A percentile compares a stretch with the other conserved stretches of the same genome.
Conservation (phyloP, 2,113 vertebrate species). For the Nansenia antarctica region DNA sequence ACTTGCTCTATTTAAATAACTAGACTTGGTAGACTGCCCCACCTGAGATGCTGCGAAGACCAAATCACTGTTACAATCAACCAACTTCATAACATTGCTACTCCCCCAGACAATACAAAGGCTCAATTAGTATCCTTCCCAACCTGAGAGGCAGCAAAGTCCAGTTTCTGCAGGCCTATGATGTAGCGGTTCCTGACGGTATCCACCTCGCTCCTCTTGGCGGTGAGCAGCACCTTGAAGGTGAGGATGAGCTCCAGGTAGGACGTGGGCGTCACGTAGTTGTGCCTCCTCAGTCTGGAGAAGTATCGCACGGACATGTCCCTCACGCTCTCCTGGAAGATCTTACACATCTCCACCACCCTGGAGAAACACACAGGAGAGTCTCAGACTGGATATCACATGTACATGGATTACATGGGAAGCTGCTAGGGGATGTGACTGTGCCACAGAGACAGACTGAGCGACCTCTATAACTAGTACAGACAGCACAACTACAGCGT, state of each 20-base stretch:
- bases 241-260: slow-evolving; percentile 93
- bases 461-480: background rate
- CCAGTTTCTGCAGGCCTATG: slow-evolving; percentile 85
- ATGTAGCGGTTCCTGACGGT: slow-evolving; percentile 83
- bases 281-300: slow-evolving; percentile 79
- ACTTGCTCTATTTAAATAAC: too few species aligned
- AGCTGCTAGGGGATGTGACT: background rate
- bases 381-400: background rate
- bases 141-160: slow-evolving; percentile 75
- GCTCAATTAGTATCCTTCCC: background rate
- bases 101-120: too few species aligned
- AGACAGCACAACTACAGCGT: background rate
- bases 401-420: background rate
- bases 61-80: too few species aligned
- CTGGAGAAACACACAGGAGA: slow-evolving; percentile 63
- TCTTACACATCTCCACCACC: slow-evolving; percentile 90
- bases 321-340: slow-evolving; percentile 85
- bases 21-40: background rate
- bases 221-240: slow-evolving; percentile 83
- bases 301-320: slow-evolving; percentile 81
- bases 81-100: too few species aligned
- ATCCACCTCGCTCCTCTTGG: slow-evolving; percentile 84
- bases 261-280: slow-evolving; percentile 93
- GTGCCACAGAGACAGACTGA: background rate
- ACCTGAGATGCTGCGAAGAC: slow-evolving; percentile 76